These are phyloP conservation scores for Aquatica leii DNA, from an alignment of 2,888 invertebrate species.

Conservation along the genomic window DNA sequence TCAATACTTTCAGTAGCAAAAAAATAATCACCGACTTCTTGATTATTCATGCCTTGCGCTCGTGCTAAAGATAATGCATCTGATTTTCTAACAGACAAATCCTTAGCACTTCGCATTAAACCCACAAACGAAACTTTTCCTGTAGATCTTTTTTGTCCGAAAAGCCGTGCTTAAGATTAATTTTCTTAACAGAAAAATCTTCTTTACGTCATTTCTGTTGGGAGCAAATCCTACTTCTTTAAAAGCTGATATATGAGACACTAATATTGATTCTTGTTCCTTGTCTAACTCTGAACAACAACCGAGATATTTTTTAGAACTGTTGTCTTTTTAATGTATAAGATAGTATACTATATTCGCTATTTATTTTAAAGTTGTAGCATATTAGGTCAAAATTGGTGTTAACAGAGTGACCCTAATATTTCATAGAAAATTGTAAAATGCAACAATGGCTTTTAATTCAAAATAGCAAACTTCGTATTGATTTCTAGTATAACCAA, in stretches of 20 bases:
- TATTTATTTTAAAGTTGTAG: too few species aligned
- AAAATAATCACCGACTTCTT: background rate
- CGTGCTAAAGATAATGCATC: background rate
- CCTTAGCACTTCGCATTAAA: background rate
- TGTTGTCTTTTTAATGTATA: too few species aligned
- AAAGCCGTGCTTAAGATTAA: background rate
- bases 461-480: too few species aligned
- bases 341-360: too few species aligned
- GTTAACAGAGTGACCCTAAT: too few species aligned
- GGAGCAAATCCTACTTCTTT: background rate
- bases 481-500: too few species aligned
- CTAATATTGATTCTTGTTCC: background rate
- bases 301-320: background rate
- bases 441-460: too few species aligned
- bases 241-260: background rate
- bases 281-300: background rate
- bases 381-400: too few species aligned
- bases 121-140: background rate
- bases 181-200: background rate
- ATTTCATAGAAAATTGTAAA: too few species aligned
- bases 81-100: background rate
- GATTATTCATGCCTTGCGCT: too few species aligned
- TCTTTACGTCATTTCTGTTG: background rate
- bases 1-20: background rate
- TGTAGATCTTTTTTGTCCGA: background rate